Percentiles rank a stretch among this genome's conserved stretches.
phyloP scores from a whole-genome alignment of 2,888 invertebrate genomes.

The Osmoderma eremita region DNA sequence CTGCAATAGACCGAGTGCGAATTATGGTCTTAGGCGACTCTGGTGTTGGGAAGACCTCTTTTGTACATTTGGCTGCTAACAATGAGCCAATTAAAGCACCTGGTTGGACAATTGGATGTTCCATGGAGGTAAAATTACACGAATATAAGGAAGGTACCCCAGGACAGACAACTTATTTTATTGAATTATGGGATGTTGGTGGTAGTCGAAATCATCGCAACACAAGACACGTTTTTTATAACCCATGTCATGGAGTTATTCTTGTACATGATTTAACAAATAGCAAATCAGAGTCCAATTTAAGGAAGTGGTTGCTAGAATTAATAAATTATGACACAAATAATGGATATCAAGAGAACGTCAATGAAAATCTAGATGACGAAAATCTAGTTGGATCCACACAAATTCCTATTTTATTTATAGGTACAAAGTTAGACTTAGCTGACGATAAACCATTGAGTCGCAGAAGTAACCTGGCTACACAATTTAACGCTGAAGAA shows the following conservation, averaged over 20 bases:
- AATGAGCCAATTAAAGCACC: constrained; percentile 86
- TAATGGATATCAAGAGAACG: constrained; percentile 48
- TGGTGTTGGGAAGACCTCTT: constrained; percentile 97
- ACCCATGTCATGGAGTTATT: constrained; percentile 93
- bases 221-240: constrained; percentile 93
- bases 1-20: constrained; percentile 88
- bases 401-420: constrained; percentile 92
- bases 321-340: constrained; percentile 80
- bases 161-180: constrained; percentile 88
- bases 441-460: constrained; percentile 79
- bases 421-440: constrained; percentile 93
- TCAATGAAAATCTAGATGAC: constrained; percentile 79
- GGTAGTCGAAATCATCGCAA: constrained; percentile 94
- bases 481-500: constrained; percentile 94
- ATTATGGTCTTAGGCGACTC: constrained; percentile 89
- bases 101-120: constrained; percentile 96
- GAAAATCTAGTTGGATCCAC: constrained; percentile 87
- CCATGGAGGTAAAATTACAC: constrained; percentile 94
- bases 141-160: constrained; percentile 95
- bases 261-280: constrained; percentile 97
- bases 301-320: constrained; percentile 93
- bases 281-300: constrained; percentile 92
- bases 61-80: constrained; percentile 91
- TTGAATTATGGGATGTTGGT: constrained; percentile 98
- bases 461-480: constrained; percentile 76